Conservation (phyloP, 23 tunicate species). For the Trididemnum nubilum region DNA sequence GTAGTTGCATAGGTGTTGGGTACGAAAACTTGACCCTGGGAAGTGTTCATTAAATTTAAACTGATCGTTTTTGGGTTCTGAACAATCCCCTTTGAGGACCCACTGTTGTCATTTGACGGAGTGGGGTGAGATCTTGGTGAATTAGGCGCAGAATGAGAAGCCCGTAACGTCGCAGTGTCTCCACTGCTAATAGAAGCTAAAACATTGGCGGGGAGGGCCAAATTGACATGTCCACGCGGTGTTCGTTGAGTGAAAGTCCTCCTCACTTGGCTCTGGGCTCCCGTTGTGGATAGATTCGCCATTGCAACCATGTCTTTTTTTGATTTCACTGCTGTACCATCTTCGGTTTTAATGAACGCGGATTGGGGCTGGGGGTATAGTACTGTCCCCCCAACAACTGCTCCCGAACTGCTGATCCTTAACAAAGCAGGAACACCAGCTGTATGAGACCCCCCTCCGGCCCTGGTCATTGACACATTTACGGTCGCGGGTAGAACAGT, state of each 20-base stretch:
- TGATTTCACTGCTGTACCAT: neutral
- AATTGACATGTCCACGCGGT: constrained; percentile 36
- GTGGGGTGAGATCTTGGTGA: constrained; percentile 30
- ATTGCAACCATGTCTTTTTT: neutral
- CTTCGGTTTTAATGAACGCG: neutral
- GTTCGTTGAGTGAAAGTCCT: constrained; percentile 19
- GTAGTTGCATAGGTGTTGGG: constrained; percentile 17
- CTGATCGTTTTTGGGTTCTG: constrained; percentile 67
- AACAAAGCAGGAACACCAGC: constrained; percentile 64
- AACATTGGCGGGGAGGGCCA: constrained; percentile 49
- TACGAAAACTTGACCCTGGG: constrained; percentile 16
- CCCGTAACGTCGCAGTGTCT: constrained; percentile 30
- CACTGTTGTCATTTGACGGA: neutral
- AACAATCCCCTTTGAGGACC: neutral
- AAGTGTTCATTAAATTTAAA: constrained; percentile 48
- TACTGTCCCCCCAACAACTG: constrained; percentile 48
- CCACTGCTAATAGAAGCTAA: constrained; percentile 36
- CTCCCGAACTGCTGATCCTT: constrained; percentile 51
- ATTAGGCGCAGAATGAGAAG: constrained; percentile 59
- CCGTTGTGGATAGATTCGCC: neutral
- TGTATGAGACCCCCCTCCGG: constrained; percentile 35
- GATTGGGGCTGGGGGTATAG: constrained; percentile 34
- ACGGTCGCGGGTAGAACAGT: constrained; percentile 59
- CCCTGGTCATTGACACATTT: constrained; percentile 39
- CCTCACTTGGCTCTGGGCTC: constrained; percentile 8